Base-by-base conservation (phyloP, 2,888 invertebrate species). In the Hyles lineata region DNA sequence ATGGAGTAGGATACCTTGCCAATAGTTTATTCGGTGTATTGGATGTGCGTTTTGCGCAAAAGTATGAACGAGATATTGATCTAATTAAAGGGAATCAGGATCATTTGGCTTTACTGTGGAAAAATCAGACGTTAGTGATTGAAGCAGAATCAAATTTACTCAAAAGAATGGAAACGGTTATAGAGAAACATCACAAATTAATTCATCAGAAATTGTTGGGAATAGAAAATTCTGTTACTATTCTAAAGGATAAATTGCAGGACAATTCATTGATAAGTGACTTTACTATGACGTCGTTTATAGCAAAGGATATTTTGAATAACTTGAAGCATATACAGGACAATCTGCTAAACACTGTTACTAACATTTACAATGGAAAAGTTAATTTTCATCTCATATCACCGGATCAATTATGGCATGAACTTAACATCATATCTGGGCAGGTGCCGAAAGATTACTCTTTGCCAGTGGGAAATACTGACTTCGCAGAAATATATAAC, bases 21-120 rank as follows among this genome's bases (percentile, higher is more conserved):
- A 62, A 62, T 23, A 62, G 62, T 29, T 29, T 32, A 17, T 62
- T 62, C 62, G 32, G 32, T 4, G 29, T 62, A 62, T 62, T 62
- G 35, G 62, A 62, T 29, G 62, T 32, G 62, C 62, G 62, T 32
- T 62, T 62, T 17, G 62, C 62, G 6, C 29, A 62, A 62, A 29
- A 62, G 29, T 62, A 62, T 35, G 35, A 62, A n/a, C 29, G 32
- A 32, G 62, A 32, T n/a, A 62, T 62, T 19, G 1, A 62, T 9
- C 32, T 62, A 29, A 35, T 62, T 21, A 58, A 58, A 21, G 21
- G 21, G 8, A 58, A 58, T 21, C n/a, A 19, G 21, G 21, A 58
- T 58, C 58, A 58, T 58, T 58, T 58, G 21, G 58, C 58, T n/a
- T 58, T 58, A 58, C 19, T 58, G 21, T 58, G 58, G 58, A 58